Evolutionary conservation across 1,140 invertebrate species (phyloP).

Genomic region (Tribolium castaneum): DNA sequence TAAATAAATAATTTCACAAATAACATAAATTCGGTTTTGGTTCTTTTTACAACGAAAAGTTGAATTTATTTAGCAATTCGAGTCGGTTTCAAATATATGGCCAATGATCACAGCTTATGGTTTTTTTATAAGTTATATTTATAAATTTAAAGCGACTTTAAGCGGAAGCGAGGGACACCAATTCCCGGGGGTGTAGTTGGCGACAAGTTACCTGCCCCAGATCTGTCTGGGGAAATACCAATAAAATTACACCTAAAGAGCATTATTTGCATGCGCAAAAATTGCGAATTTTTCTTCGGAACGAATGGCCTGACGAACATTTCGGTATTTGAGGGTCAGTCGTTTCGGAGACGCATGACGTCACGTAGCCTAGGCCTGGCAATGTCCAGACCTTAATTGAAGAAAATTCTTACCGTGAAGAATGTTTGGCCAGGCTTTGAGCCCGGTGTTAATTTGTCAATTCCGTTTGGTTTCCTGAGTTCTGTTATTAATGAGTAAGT

Average conservation of each 20-base stretch:
- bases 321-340: constrained; percentile 30
- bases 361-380: constrained; percentile 6
- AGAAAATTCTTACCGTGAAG: not conserved
- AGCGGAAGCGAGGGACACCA: not conserved
- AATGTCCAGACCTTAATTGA: not conserved
- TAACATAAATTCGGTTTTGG: not conserved
- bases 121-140: not conserved
- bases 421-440: not conserved
- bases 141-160: not conserved
- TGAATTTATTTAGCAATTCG: not conserved
- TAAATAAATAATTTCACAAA: constrained; percentile 1
- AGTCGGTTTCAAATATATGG: not conserved
- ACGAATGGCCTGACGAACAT: constrained; percentile 18
- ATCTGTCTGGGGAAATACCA: not conserved
- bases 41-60: not conserved
- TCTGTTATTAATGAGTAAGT: constrained; percentile 18
- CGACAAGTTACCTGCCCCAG: constrained; percentile 10
- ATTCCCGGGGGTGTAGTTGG: not conserved
- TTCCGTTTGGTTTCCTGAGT: constrained; percentile 7
- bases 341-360: constrained; percentile 16
- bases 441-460: constrained; percentile 15
- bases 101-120: not conserved
- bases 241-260: constrained; percentile 9
- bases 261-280: not conserved
- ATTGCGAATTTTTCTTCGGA: not conserved